phyloP scores from a whole-genome alignment of 2,888 invertebrate species.

The Rutpela maculata region DNA sequence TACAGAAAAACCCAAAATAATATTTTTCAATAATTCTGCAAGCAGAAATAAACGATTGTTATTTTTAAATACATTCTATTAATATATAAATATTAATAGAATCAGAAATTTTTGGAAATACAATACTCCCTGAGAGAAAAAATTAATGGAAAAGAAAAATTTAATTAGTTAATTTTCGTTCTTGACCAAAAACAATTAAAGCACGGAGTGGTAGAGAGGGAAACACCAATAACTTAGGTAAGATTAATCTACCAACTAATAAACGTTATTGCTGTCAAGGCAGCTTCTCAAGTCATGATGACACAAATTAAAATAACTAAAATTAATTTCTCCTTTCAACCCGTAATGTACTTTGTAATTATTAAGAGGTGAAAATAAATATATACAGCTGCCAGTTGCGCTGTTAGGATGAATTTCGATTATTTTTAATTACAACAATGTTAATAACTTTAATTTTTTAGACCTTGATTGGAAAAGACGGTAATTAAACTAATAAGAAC shows the following conservation, averaged over 20 bases:
- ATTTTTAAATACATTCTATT: too few relatives aligned
- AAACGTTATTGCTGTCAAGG: slow-evolving; percentile 47
- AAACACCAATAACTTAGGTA: slow-evolving; percentile 37
- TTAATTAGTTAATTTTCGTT: neutral
- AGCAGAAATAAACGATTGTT: too few relatives aligned
- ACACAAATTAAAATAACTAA: slow-evolving; percentile 54
- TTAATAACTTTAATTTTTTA: slow-evolving; percentile 30
- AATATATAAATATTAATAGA: too few relatives aligned
- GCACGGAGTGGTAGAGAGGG: slow-evolving; percentile 8
- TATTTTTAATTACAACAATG: slow-evolving; percentile 20
- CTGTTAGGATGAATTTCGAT: slow-evolving; percentile 18
- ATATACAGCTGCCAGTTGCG: slow-evolving; percentile 4
- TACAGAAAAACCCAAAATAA: too few relatives aligned
- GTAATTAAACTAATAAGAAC: slow-evolving; percentile 6
- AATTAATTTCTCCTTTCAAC: slow-evolving; percentile 51
- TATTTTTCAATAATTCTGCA: too few relatives aligned
- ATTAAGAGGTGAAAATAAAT: slow-evolving; percentile 32
- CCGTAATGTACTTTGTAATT: slow-evolving; percentile 38
- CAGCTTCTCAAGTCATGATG: slow-evolving; percentile 50
- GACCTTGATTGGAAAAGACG: slow-evolving; percentile 3
- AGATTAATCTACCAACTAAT: slow-evolving; percentile 51
- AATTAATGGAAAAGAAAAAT: neutral
- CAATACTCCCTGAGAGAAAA: too few relatives aligned
- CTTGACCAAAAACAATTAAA: slow-evolving; percentile 11
- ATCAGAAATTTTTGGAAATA: too few relatives aligned